These are phyloP conservation scores for Petrolisthes manimaculis DNA, from an alignment of 2,888 invertebrate genomes.

Conservation along the genomic window DNA sequence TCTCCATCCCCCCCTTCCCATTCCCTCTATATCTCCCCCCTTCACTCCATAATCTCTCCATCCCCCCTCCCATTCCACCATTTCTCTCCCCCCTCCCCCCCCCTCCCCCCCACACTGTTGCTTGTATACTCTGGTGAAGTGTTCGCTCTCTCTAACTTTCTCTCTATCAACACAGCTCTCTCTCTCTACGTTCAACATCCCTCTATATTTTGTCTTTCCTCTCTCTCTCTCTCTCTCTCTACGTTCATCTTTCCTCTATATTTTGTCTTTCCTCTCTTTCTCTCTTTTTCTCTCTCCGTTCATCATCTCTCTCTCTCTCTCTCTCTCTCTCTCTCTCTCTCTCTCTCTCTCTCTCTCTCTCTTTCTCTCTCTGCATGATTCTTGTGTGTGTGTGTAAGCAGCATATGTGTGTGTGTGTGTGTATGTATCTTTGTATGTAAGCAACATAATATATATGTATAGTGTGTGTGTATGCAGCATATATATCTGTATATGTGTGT, in stretches of 20 bases:
- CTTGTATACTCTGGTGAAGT: too few relatives aligned
- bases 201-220: neutral
- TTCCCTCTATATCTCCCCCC: too few relatives aligned
- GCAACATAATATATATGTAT: too few relatives aligned
- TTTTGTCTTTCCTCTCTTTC: neutral
- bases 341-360: slow-evolving; percentile 1
- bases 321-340: slow-evolving; percentile 1
- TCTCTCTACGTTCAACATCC: neutral
- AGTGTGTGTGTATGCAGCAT: too few relatives aligned
- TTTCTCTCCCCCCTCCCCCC: too few relatives aligned
- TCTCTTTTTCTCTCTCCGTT: neutral
- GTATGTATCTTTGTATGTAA: too few relatives aligned
- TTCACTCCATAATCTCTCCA: too few relatives aligned
- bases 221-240: neutral
- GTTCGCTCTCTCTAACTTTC: neutral
- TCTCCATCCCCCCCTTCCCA: too few relatives aligned
- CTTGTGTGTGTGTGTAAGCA: neutral
- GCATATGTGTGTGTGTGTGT: too few relatives aligned
- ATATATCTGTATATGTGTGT: too few relatives aligned
- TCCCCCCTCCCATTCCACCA: too few relatives aligned
- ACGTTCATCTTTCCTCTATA: neutral
- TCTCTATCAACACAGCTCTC: neutral
- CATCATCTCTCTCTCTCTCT: neutral
- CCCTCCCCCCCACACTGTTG: too few relatives aligned
- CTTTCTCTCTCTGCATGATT: neutral